These are phyloP conservation scores for Scelioninae gen. 1 DNA, from an alignment of 2,888 invertebrate species.

Conservation along the genomic window DNA sequence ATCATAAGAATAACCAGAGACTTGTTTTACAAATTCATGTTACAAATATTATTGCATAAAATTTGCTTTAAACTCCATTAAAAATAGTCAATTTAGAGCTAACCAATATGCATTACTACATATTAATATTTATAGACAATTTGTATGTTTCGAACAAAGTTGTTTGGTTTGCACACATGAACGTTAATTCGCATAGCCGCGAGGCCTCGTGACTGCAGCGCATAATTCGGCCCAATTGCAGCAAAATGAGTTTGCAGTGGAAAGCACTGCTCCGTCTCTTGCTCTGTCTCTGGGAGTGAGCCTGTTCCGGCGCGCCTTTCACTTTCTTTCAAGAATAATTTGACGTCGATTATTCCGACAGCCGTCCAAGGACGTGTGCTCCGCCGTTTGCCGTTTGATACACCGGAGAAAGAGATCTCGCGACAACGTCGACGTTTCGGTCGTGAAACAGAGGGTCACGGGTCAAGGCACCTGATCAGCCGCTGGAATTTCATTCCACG, in stretches of 20 bases:
- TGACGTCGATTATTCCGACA: constrained; percentile 56
- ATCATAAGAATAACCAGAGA: no score
- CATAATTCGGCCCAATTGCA: constrained; percentile 57
- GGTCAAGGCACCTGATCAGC: constrained; percentile 70
- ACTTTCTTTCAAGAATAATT: constrained; percentile 66
- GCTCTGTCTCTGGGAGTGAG: constrained; percentile 36
- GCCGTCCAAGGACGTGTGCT: constrained; percentile 57
- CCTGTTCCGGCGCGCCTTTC: constrained; percentile 66
- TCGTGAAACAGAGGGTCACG: constrained; percentile 43
- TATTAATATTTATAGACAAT: no score
- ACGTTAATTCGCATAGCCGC: constrained; percentile 48
- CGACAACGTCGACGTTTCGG: constrained; percentile 28
- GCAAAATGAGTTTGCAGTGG: constrained; percentile 59
- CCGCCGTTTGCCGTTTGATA: constrained; percentile 24
- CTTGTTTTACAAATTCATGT: no score
- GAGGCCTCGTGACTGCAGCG: constrained; percentile 59
- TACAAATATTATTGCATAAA: no score
- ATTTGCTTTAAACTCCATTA: no score
- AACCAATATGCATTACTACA: no score
- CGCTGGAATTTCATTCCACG: constrained; percentile 43
- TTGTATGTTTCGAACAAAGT: no score
- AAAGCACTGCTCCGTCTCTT: constrained; percentile 49
- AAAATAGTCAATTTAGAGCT: no score
- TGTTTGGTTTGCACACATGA: constrained; percentile 21
- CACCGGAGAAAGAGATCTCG: constrained; percentile 13